phyloP scores from a whole-genome alignment of 2,888 invertebrate genomes.

The Lasioglossum figueresi region DNA sequence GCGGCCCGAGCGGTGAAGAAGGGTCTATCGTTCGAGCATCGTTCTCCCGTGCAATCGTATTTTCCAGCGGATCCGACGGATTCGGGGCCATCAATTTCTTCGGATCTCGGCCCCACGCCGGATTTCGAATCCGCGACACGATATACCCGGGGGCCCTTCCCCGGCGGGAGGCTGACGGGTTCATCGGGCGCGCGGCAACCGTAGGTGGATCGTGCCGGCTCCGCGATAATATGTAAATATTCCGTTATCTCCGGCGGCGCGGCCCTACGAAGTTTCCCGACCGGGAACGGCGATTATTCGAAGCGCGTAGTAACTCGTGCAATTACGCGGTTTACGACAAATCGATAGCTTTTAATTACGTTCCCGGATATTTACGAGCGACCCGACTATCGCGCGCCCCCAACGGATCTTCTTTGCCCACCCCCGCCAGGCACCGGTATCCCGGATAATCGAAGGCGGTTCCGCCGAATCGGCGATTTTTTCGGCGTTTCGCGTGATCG shows the following conservation, averaged over 20 bases:
- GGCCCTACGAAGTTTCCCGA: constrained; percentile 69
- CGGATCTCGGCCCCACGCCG: background rate
- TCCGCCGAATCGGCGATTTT: constrained; percentile 29
- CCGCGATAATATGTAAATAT: constrained; percentile 83
- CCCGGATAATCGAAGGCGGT: constrained; percentile 26
- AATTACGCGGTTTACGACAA: constrained; percentile 83
- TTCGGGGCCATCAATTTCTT: constrained; percentile 26
- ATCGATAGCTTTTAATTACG: constrained; percentile 83
- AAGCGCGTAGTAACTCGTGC: constrained; percentile 81
- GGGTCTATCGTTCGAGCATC: background rate
- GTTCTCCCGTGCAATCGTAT: background rate
- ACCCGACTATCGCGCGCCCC: constrained; percentile 29
- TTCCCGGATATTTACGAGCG: constrained; percentile 76
- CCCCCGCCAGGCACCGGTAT: background rate
- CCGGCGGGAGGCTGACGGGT: constrained; percentile 58
- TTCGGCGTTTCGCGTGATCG: constrained; percentile 1
- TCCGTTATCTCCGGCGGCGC: constrained; percentile 78
- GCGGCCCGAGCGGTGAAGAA: background rate
- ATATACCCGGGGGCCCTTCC: constrained; percentile 23
- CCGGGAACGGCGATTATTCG: constrained; percentile 78
- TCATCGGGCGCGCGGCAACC: constrained; percentile 57
- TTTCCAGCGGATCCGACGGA: background rate
- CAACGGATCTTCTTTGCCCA: constrained; percentile 36
- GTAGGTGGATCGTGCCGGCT: constrained; percentile 70
- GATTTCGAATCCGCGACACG: constrained; percentile 49